Conservation (phyloP, 2,888 invertebrate species). For the Dynastes hyllus region DNA sequence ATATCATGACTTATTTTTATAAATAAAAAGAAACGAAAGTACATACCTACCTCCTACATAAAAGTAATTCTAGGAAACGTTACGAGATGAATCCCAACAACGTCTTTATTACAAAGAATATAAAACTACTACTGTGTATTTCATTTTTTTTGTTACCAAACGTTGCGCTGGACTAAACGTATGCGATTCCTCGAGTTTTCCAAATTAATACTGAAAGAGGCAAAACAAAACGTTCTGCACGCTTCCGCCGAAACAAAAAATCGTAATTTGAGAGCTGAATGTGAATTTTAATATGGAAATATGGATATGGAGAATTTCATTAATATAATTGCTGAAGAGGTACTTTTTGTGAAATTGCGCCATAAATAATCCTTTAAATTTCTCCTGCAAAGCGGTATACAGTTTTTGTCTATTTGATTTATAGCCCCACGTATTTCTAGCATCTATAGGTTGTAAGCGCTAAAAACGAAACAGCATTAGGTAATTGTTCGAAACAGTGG, state of each 20-base stretch:
- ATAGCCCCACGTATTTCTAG: constrained; percentile 1
- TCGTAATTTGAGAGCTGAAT: constrained; percentile 6
- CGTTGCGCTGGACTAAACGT: not conserved
- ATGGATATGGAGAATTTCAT: constrained; percentile 25
- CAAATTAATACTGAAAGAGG: not conserved
- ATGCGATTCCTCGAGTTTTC: not conserved
- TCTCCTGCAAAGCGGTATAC: not conserved
- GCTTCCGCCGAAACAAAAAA: not conserved
- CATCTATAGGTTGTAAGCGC: not conserved
- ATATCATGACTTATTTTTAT: too few species aligned
- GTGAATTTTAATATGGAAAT: constrained; percentile 16
- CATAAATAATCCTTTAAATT: constrained; percentile 23
- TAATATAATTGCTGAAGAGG: constrained; percentile 33
- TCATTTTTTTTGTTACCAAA: not conserved
- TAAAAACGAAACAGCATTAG: not conserved
- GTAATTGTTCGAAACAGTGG: not conserved
- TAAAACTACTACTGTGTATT: not conserved
- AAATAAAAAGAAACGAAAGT: too few species aligned
- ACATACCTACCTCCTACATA: too few species aligned
- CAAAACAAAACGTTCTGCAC: not conserved
- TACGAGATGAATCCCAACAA: too few species aligned
- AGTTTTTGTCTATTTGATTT: constrained; percentile 26
- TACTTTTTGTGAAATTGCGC: constrained; percentile 25
- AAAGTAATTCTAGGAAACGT: too few species aligned
- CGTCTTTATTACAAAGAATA: not conserved